Percentiles rank a stretch among this genome's conserved stretches.
Conservation (phyloP, 1,140 invertebrate genomes). For the Camponotus floridanus region DNA sequence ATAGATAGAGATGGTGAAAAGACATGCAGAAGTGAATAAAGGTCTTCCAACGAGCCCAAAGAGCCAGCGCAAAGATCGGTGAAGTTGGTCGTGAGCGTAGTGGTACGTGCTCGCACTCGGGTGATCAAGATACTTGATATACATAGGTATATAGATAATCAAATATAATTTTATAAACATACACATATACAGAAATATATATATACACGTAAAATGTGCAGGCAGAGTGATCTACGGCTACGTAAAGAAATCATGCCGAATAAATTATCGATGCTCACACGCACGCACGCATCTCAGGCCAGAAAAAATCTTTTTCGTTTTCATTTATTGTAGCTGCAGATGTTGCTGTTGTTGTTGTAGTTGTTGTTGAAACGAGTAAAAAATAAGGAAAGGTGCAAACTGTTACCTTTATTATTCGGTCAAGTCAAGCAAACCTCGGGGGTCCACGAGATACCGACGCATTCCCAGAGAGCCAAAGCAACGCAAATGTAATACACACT, state of each 20-base stretch:
- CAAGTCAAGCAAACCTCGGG: conserved; percentile 87
- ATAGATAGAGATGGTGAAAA: conserved; percentile 65
- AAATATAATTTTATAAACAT: conserved; percentile 70
- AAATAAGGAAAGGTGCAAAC: conserved; percentile 85
- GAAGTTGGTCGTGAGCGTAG: conserved; percentile 77
- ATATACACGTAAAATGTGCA: conserved; percentile 59
- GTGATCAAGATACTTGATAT: conserved; percentile 69
- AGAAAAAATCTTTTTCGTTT: conserved; percentile 69
- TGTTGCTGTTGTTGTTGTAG: conserved; percentile 63
- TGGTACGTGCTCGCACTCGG: conserved; percentile 80
- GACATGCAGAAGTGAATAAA: conserved; percentile 80
- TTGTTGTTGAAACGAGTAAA: conserved; percentile 75
- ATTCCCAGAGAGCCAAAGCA: conserved; percentile 88
- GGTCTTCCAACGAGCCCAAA: conserved; percentile 76
- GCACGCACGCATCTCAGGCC: conserved; percentile 76
- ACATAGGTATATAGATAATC: conserved; percentile 43
- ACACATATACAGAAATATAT: conserved; percentile 56
- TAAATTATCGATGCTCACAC: conserved; percentile 72
- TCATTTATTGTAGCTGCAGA: conserved; percentile 50
- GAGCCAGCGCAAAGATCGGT: conserved; percentile 75
- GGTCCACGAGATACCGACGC: conserved; percentile 87
- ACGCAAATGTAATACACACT: conserved; percentile 87
- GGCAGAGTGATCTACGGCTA: conserved; percentile 61
- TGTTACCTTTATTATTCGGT: conserved; percentile 86
- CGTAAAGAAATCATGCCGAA: conserved; percentile 76